phyloP scores from a whole-genome alignment of 2,797 vertebrate genomes.

The Taeniopygia guttata region DNA sequence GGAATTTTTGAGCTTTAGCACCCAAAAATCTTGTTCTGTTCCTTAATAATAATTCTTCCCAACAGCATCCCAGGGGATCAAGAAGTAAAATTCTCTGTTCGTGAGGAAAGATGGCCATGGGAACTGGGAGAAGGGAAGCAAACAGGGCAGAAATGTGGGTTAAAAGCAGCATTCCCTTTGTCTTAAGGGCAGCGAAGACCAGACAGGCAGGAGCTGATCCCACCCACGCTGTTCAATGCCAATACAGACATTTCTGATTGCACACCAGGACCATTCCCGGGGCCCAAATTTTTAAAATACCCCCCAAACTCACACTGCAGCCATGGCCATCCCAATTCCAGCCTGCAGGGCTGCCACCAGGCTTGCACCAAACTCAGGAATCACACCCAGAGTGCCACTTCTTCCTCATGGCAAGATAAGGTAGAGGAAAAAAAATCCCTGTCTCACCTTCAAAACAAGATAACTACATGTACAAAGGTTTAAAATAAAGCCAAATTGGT shows the following conservation, averaged over 20 bases:
- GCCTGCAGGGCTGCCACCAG: not conserved
- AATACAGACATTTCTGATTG: not conserved
- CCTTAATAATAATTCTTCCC: not conserved
- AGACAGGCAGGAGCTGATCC: not conserved
- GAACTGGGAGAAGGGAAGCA: not conserved
- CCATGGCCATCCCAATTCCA: not conserved
- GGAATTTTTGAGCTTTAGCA: not conserved
- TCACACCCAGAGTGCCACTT: not conserved
- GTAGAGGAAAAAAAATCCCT: not conserved
- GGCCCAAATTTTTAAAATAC: accelerated
- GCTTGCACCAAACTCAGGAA: not conserved
- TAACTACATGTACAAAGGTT: not conserved
- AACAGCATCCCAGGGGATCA: not conserved
- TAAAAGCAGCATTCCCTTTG: not conserved
- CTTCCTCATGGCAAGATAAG: not conserved
- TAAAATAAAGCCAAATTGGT: not conserved
- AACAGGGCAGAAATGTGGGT: not conserved
- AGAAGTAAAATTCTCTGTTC: not conserved
- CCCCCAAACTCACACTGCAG: not conserved
- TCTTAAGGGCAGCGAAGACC: not conserved
- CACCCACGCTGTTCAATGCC: not conserved
- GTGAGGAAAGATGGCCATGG: not conserved
- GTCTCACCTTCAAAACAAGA: not conserved
- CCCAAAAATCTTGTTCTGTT: not conserved
- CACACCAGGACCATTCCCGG: not conserved